phyloP scores from a whole-genome alignment of 2,797 vertebrate genomes.

The Xyrichtys novacula region DNA sequence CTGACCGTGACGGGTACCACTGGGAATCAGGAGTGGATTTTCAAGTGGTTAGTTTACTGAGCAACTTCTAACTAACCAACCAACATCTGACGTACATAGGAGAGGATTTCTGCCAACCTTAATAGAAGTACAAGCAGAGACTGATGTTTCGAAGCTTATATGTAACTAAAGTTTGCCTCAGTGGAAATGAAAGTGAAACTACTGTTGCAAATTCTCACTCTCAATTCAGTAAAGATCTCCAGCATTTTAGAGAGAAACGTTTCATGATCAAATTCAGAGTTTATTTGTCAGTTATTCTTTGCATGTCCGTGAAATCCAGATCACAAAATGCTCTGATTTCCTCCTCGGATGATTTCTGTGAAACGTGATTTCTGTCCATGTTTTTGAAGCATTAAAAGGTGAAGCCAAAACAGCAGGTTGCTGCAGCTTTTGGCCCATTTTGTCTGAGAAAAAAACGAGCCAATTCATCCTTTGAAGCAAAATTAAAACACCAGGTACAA shows the following conservation, averaged over 20 bases:
- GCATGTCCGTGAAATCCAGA: constrained; percentile 3
- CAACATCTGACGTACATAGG: constrained; percentile 29
- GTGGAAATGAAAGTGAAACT: constrained; percentile 18
- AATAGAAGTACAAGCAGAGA: constrained; percentile 41
- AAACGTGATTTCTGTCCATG: constrained; percentile 24
- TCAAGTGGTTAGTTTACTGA: constrained; percentile 46
- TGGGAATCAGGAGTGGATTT: constrained; percentile 54
- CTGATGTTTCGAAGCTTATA: constrained; percentile 8
- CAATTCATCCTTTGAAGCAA: constrained; percentile 48
- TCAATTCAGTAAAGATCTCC: constrained; percentile 11
- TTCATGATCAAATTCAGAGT: constrained; percentile 21
- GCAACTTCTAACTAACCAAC: constrained; percentile 43
- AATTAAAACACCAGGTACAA: constrained; percentile 47
- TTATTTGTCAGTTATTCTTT: not conserved
- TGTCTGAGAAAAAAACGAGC: constrained; percentile 24
- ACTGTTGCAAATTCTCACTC: constrained; percentile 9
- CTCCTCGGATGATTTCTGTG: constrained; percentile 28
- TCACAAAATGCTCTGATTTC: constrained; percentile 9
- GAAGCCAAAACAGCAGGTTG: constrained; percentile 30
- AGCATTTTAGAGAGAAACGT: not conserved
- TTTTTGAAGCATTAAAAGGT: constrained; percentile 44
- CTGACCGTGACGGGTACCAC: constrained; percentile 28
- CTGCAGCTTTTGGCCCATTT: constrained; percentile 1
- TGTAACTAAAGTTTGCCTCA: constrained; percentile 12
- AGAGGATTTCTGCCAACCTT: constrained; percentile 18